Percentiles rank a stretch among this genome's conserved stretches.
Conservation (phyloP, 1,140 invertebrate species). For the Micrasema longulum region DNA sequence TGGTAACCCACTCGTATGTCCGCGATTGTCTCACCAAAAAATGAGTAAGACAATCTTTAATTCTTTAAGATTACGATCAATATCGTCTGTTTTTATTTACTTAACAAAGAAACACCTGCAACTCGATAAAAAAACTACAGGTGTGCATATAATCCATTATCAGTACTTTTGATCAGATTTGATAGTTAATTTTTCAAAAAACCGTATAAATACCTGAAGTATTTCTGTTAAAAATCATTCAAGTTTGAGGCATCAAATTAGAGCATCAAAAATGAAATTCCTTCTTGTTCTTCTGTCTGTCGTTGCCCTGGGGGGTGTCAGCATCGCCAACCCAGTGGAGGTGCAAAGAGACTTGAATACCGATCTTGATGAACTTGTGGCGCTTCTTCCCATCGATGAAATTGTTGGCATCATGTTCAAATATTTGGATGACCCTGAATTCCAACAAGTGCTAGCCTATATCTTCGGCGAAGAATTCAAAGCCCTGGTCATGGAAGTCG, state of each 20-base stretch:
- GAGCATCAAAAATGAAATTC: slow-evolving; percentile 33
- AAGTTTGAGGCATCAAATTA: neutral
- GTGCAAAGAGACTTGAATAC: neutral
- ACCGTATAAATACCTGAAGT: neutral
- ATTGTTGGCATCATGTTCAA: slow-evolving; percentile 28
- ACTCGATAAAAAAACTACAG: neutral
- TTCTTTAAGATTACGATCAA: slow-evolving; percentile 1
- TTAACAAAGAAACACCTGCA: neutral
- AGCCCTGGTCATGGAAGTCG: slow-evolving; percentile 41
- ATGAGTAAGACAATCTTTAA: neutral
- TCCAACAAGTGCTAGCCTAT: slow-evolving; percentile 39
- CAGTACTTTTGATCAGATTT: neutral
- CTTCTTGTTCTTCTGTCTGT: slow-evolving; percentile 17
- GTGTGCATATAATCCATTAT: slow-evolving; percentile 13
- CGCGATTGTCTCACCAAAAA: no score
- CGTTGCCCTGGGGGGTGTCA: slow-evolving; percentile 21
- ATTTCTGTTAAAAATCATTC: slow-evolving; percentile 5
- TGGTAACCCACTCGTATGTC: no score
- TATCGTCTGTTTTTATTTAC: neutral
- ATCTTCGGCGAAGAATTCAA: slow-evolving; percentile 47
- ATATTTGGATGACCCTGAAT: slow-evolving; percentile 38
- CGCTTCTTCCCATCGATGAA: slow-evolving; percentile 26
- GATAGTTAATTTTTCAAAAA: neutral
- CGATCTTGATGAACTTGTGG: slow-evolving; percentile 41
- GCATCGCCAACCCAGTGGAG: slow-evolving; percentile 11